phyloP scores from a whole-genome alignment of 2,113 vertebrate genomes.

The Hipposideros armiger region DNA sequence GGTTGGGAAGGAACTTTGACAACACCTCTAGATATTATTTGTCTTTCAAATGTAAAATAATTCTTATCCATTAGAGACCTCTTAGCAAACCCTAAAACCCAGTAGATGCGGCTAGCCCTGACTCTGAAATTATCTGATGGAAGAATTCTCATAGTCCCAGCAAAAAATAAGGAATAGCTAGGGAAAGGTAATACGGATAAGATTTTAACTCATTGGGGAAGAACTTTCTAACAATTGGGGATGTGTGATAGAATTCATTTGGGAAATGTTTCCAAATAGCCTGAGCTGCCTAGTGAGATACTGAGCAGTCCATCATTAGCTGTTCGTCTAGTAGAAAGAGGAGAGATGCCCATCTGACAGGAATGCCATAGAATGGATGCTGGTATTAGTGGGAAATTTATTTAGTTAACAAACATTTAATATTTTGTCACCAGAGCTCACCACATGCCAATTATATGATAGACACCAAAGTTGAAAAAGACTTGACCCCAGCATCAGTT shows the following conservation, averaged over 20 bases:
- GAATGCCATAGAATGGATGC: background rate
- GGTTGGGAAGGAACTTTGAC: slow-evolving; percentile 66
- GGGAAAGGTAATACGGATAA: background rate
- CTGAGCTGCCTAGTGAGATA: background rate
- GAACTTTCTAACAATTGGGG: slow-evolving; percentile 39
- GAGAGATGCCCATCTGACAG: background rate
- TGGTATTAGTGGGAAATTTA: background rate
- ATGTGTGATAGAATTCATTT: background rate
- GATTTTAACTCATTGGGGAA: slow-evolving; percentile 67
- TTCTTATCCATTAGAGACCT: slow-evolving; percentile 72
- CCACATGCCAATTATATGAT: background rate
- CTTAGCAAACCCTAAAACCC: slow-evolving; percentile 31
- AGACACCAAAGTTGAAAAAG: background rate
- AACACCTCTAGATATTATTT: slow-evolving; percentile 77
- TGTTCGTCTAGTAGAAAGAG: background rate
- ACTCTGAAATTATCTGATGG: slow-evolving; percentile 66
- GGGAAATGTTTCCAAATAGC: slow-evolving; percentile 22
- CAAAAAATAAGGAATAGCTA: slow-evolving; percentile 29
- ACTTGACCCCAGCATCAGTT: background rate
- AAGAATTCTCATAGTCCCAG: slow-evolving; percentile 46
- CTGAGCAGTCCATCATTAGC: no score
- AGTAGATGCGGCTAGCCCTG: slow-evolving; percentile 13
- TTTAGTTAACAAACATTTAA: background rate
- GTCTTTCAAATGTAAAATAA: slow-evolving; percentile 77
- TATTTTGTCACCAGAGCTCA: background rate